Evolutionary conservation across 2,888 invertebrate genomes (phyloP).

Genomic region (Sycophila texana): DNA sequence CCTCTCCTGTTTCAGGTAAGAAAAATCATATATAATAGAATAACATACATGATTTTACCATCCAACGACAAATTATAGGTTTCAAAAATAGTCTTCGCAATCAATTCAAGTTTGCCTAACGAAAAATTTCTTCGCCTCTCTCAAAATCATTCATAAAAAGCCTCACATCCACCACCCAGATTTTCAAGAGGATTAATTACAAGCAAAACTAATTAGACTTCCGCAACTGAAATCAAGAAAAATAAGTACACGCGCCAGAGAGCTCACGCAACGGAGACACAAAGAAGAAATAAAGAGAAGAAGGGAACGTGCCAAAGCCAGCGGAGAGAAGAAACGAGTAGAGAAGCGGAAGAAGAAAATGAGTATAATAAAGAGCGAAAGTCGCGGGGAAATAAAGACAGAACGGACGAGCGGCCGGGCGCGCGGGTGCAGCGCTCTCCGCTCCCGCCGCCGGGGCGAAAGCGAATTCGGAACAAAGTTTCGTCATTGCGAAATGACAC

Average conservation of each 20-base stretch:
- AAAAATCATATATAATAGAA: too few species aligned
- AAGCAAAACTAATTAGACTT: too few species aligned
- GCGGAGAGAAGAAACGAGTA: conserved; percentile 11
- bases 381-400: conserved; percentile 51
- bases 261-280: background rate
- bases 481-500: conserved; percentile 79
- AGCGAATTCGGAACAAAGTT: conserved; percentile 76
- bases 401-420: conserved; percentile 53
- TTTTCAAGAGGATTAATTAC: too few species aligned
- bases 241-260: background rate
- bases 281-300: conserved; percentile 37
- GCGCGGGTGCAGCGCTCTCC: conserved; percentile 40
- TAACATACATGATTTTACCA: too few species aligned
- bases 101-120: too few species aligned
- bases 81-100: too few species aligned
- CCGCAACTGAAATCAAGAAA: too few species aligned
- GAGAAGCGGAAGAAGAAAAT: conserved; percentile 50
- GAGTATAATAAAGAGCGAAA: conserved; percentile 54
- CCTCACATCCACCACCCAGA: too few species aligned
- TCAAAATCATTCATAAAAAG: too few species aligned
- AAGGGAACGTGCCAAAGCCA: conserved; percentile 34
- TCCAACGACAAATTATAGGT: too few species aligned
- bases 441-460: conserved; percentile 32
- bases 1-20: too few species aligned
- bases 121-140: too few species aligned